These are phyloP conservation scores for Gadus chalcogrammus DNA, from an alignment of 2,113 vertebrate genomes.

Conservation along the genomic window DNA sequence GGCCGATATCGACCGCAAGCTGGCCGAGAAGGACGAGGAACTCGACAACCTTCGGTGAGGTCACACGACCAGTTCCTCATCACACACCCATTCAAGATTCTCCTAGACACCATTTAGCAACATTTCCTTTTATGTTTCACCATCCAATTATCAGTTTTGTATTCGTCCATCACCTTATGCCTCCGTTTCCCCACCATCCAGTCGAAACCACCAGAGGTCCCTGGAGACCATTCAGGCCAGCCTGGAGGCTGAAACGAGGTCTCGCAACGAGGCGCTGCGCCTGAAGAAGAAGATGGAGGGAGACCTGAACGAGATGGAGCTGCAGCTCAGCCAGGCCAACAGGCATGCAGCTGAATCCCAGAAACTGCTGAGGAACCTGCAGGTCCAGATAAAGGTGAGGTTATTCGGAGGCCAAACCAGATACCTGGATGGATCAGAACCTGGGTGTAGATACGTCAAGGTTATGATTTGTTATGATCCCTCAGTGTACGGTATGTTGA, in stretches of 20 bases:
- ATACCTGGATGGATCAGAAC: background rate
- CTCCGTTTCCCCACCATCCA: conserved; percentile 26
- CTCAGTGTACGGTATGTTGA: background rate
- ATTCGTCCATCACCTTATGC: background rate
- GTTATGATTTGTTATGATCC: background rate
- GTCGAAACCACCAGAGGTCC: conserved; percentile 86
- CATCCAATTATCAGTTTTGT: no score
- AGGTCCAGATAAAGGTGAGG: conserved; percentile 86
- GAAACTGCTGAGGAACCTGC: conserved; percentile 80
- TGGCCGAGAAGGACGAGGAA: conserved; percentile 91
- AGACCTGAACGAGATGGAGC: conserved; percentile 90
- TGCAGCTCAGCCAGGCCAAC: conserved; percentile 87
- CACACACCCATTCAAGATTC: background rate
- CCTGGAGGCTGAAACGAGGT: conserved; percentile 83
- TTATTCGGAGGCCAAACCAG: background rate
- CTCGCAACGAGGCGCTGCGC: conserved; percentile 85
- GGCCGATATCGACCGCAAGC: conserved; percentile 85
- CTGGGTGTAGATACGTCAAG: background rate
- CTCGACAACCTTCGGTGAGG: conserved; percentile 84
- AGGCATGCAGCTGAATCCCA: conserved; percentile 84
- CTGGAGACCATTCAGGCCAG: conserved; percentile 89
- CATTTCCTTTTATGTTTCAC: background rate
- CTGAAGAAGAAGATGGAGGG: conserved; percentile 95
- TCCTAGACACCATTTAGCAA: background rate
- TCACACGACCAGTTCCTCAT: background rate